Conservation (phyloP, 2,113 vertebrate species). For the Nothobranchius kuhntae region DNA sequence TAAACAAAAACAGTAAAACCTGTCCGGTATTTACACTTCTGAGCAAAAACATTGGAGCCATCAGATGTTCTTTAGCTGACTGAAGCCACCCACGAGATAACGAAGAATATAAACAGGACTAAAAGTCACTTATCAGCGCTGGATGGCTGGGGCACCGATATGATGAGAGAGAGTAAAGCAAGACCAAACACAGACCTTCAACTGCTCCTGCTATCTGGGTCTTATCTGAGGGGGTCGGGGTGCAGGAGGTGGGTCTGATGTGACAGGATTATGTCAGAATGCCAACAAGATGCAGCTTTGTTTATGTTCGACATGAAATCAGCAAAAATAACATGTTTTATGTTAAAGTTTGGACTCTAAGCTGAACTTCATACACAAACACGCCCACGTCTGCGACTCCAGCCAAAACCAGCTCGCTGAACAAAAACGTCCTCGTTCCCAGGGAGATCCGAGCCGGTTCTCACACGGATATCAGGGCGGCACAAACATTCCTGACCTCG, state of each 20-base stretch:
- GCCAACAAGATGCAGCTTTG: neutral
- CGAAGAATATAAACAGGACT: neutral
- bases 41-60: neutral
- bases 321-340: neutral
- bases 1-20: too few species aligned
- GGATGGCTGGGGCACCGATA: slow-evolving; percentile 3
- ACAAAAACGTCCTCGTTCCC: slow-evolving; percentile 38
- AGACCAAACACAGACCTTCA: slow-evolving; percentile 39
- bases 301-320: neutral
- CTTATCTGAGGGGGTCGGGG: slow-evolving; percentile 22
- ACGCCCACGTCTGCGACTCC: neutral
- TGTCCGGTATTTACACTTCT: too few species aligned
- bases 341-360: neutral
- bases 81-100: slow-evolving; percentile 20
- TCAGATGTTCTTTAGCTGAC: neutral
- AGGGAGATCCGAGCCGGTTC: slow-evolving; percentile 18
- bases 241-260: neutral
- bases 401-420: slow-evolving; percentile 5
- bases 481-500: slow-evolving; percentile 35
- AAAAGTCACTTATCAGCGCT: slow-evolving; percentile 23
- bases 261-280: neutral
- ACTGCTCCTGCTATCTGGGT: slow-evolving; percentile 19
- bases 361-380: neutral
- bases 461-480: slow-evolving; percentile 18
- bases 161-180: slow-evolving; percentile 6